Evolutionary conservation across 2,888 invertebrate species (phyloP), one percentile per base, ranked within the genome.

Genomic region (Nomada fucata): DNA sequence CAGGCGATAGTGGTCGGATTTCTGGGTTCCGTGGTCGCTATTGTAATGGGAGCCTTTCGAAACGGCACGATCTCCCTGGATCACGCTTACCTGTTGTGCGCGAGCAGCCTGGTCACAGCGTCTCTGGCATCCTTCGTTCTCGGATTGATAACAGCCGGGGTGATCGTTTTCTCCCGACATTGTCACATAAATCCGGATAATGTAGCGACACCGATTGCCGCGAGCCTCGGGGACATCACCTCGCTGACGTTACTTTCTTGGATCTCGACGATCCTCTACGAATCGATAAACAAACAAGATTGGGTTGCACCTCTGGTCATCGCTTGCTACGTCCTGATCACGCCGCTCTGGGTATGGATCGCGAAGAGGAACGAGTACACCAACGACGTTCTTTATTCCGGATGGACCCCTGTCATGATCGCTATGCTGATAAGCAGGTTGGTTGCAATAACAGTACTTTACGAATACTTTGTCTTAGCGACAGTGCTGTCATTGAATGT

Each of bases 371-470:
- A 97, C 92, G 94, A 95, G 79, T 96, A 96, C 91, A 96, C 97
- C 2, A 94, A 95, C 79, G 95, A 96, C 83, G 97, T 97, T 2
- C 94, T 97, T 7, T 95, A 95, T 89, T 95, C 95, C 76, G 97
- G 97, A 18, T 97, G 97, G 97, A 95, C 96, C 1, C 97, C 97
- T 0, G 97, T 97, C 10, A 95, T 97, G 90, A 95, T 96, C 75
- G 97, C 97, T n/a, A 97, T 97, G 97, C 92, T 96, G 59, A 97
- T 97, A 86, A 97, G 97, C 94, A 97, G 95, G 95, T 95, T 78
- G 88, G 83, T 86, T 15, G 7, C 20, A 9, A n/a, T 23, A 36
- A 36, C 36, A 7, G 36, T 9, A 36, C 7, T 7, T 7, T 36
- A 36, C 7, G 36, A 36, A 36, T 7, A 36, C 36, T 36, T 36